phyloP scores from a whole-genome alignment of 2,797 vertebrate genomes.

The Microctenopoma steveboyesi region DNA sequence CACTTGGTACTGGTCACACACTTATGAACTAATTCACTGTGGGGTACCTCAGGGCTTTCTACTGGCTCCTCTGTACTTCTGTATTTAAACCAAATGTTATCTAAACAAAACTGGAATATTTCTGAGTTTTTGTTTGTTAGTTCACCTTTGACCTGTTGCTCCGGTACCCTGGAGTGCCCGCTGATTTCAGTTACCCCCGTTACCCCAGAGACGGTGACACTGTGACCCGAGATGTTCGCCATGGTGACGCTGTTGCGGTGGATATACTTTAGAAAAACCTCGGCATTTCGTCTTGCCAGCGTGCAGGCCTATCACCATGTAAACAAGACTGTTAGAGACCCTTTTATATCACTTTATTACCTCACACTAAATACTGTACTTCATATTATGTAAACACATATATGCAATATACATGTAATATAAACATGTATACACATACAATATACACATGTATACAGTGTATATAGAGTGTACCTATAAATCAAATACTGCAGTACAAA shows the following conservation, averaged over 20 bases:
- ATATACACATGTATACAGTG: too few relatives aligned
- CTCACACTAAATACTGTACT: too few relatives aligned
- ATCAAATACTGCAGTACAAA: too few relatives aligned
- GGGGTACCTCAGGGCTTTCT: slow-evolving; percentile 34
- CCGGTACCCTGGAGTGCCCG: slow-evolving; percentile 93
- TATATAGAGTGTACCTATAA: too few relatives aligned
- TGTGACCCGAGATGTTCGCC: slow-evolving; percentile 83
- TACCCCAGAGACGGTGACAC: slow-evolving; percentile 61
- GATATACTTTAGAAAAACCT: slow-evolving; percentile 99
- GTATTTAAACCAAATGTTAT: neutral
- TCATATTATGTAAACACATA: too few relatives aligned
- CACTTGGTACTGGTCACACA: neutral
- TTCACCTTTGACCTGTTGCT: slow-evolving; percentile 98
- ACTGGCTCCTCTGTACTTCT: neutral
- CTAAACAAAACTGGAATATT: neutral
- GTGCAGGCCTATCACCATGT: slow-evolving; percentile 89
- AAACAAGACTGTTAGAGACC: slow-evolving; percentile 1
- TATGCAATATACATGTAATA: too few relatives aligned
- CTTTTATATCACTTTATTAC: too few relatives aligned
- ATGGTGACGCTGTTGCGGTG: slow-evolving; percentile 98
- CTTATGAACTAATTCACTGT: neutral
- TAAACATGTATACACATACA: too few relatives aligned
- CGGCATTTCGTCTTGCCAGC: slow-evolving; percentile 92
- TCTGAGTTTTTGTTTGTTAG: neutral
- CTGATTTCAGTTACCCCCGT: slow-evolving; percentile 84